A percentile compares a stretch with the other conserved stretches of the same genome.
Evolutionary conservation across 2,113 vertebrate species (phyloP).

Genomic region (Neopipo cinnamomea): DNA sequence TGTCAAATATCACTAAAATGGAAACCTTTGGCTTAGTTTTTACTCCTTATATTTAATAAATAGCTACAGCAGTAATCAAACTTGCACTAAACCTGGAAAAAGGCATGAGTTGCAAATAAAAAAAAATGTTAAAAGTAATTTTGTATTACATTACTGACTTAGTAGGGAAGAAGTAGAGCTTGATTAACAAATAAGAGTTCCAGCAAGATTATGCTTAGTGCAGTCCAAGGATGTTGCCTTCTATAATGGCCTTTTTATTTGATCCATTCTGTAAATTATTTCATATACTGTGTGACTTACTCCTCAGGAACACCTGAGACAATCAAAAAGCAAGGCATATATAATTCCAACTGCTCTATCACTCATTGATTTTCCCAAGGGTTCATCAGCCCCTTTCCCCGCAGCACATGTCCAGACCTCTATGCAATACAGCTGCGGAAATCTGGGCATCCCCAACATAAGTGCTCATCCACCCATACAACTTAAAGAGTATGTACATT

Average conservation of each 20-base stretch:
- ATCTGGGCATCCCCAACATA: background rate
- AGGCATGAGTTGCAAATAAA: background rate
- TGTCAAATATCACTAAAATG: background rate
- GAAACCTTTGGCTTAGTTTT: background rate
- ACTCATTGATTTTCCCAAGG: background rate
- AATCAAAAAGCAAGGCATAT: background rate
- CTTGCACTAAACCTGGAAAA: background rate
- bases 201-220: background rate
- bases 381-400: background rate
- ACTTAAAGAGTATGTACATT: rapidly evolving
- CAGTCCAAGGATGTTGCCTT: background rate
- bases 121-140: background rate
- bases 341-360: background rate
- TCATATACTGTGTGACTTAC: background rate
- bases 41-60: slow-evolving; percentile 6
- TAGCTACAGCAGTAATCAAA: slow-evolving; percentile 23
- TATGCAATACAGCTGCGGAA: background rate
- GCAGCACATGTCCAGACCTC: background rate
- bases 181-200: background rate
- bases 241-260: background rate
- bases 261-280: background rate
- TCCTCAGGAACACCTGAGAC: background rate
- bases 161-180: background rate
- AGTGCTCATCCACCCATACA: background rate
- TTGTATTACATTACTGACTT: background rate